Conservation (phyloP, 2,888 invertebrate genomes). For the Stenoptilia bipunctidactyla region DNA sequence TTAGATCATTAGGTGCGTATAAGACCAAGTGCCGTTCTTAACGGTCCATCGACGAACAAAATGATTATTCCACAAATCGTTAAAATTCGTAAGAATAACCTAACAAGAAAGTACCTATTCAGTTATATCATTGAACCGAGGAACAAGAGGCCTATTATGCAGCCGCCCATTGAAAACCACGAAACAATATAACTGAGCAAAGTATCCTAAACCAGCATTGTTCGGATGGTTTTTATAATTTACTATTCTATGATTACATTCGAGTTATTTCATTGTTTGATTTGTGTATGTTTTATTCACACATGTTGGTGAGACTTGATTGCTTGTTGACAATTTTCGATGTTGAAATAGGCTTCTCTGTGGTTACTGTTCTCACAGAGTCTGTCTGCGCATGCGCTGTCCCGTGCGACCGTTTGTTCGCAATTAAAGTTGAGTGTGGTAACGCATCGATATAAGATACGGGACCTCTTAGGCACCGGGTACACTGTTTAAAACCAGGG, state of each 20-base stretch:
- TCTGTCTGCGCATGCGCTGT: conserved; percentile 17
- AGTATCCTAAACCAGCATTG: not conserved
- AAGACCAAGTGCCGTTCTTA: too few species aligned
- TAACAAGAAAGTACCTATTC: too few species aligned
- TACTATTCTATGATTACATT: conserved; percentile 23
- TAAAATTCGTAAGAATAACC: too few species aligned
- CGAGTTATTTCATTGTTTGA: conserved; percentile 46
- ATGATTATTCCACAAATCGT: too few species aligned
- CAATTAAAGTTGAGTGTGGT: conserved; percentile 16
- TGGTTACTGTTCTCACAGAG: conserved; percentile 29
- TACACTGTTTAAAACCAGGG: too few species aligned
- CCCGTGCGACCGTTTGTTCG: conserved; percentile 36
- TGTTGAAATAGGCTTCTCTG: conserved; percentile 37
- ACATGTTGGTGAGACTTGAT: conserved; percentile 31
- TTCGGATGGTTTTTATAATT: conserved; percentile 3
- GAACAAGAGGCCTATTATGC: too few species aligned
- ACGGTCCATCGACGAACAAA: too few species aligned
- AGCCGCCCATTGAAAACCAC: too few species aligned
- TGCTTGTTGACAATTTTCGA: conserved; percentile 36
- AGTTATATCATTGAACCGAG: too few species aligned
- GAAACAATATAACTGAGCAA: not conserved
- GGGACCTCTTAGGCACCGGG: too few species aligned
- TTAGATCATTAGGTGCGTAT: too few species aligned
- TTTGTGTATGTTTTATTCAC: conserved; percentile 27
- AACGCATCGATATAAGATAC: too few species aligned